Base-by-base conservation (phyloP, 2,113 vertebrate species). In the Zapornia atra region DNA sequence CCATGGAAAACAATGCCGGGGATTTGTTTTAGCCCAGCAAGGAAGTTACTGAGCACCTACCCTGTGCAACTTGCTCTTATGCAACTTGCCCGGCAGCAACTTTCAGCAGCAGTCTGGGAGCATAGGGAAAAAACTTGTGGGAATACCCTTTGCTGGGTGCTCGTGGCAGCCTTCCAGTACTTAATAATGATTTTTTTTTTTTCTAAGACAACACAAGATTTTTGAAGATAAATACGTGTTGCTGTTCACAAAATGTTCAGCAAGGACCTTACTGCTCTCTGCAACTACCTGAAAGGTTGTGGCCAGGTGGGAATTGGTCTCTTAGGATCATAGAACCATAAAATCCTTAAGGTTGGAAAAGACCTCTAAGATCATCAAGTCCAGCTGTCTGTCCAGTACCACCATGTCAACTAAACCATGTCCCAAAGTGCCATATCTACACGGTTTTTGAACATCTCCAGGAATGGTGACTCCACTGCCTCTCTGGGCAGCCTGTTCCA, bases 81-180 rank as follows among this genome's bases (percentile, higher is more conserved):
- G 68, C 78, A 97, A 95, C 46, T n/a, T 80, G 60, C 86, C 90
- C 94, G 92, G 89, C 84, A 95, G 95, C 90, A 77, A 86, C 79
- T 92, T 92, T 59, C 78, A 92, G 59, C 64, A 87, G 68, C 4
- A 75, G 90, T 95, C 95, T 92, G 84, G 57, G 63, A 97, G 63
- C 44, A 72, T 17, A 7, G 40, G 51, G 33, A 65, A 94, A 83
- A 88, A 86, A 80, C 46, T 56, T 94, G 90, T 94, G 97, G 92
- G 95, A 97, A 95, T 85, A 72, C 0, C 0, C 50, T 81, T 81
- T 11, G 38, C 81, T 66, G 76, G 69, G 40, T 86, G 53, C 33
- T 86, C 50, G 48, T 90, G 92, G 95, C 91, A 95, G 89, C 68
- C 64, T 80, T 90, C 91, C 95, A 88, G 71, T 15, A 44, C 51